Evolutionary conservation across 2,888 invertebrate species (phyloP).

Genomic region (Himalopsyche tibetana): DNA sequence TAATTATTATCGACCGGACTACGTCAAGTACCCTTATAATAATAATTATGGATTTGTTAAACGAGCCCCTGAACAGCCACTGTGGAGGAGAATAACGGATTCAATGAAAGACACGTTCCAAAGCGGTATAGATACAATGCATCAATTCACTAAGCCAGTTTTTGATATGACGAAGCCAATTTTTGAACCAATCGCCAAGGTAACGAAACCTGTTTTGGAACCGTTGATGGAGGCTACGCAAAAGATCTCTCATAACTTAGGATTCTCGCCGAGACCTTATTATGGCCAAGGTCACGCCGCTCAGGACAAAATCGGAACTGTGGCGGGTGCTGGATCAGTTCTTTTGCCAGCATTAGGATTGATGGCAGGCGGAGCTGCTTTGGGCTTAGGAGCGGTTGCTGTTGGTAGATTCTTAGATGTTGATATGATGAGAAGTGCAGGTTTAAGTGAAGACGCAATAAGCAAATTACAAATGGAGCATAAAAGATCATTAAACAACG

Average conservation of each 20-base stretch:
- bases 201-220: slow-evolving; percentile 82
- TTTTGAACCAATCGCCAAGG: slow-evolving; percentile 76
- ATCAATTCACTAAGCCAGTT: slow-evolving; percentile 80
- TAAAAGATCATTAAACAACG: slow-evolving; percentile 75
- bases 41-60: slow-evolving; percentile 79
- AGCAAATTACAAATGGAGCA: slow-evolving; percentile 77
- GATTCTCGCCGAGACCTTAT: slow-evolving; percentile 76
- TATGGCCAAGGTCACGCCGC: slow-evolving; percentile 72
- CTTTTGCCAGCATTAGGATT: slow-evolving; percentile 86
- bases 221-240: slow-evolving; percentile 88
- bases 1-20: slow-evolving; percentile 77
- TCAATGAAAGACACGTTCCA: slow-evolving; percentile 85
- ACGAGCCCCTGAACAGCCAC: slow-evolving; percentile 77
- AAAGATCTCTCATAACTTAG: slow-evolving; percentile 87
- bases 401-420: slow-evolving; percentile 84
- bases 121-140: slow-evolving; percentile 82
- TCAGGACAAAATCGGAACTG: slow-evolving; percentile 82
- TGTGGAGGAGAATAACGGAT: slow-evolving; percentile 85
- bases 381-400: slow-evolving; percentile 88
- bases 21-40: slow-evolving; percentile 77
- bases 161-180: slow-evolving; percentile 70
- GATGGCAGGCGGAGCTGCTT: slow-evolving; percentile 88
- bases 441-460: slow-evolving; percentile 70
- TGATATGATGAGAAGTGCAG: slow-evolving; percentile 79
- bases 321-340: slow-evolving; percentile 78